phyloP scores from a whole-genome alignment of 2,888 invertebrate species.

The Perizoma affinitatum region DNA sequence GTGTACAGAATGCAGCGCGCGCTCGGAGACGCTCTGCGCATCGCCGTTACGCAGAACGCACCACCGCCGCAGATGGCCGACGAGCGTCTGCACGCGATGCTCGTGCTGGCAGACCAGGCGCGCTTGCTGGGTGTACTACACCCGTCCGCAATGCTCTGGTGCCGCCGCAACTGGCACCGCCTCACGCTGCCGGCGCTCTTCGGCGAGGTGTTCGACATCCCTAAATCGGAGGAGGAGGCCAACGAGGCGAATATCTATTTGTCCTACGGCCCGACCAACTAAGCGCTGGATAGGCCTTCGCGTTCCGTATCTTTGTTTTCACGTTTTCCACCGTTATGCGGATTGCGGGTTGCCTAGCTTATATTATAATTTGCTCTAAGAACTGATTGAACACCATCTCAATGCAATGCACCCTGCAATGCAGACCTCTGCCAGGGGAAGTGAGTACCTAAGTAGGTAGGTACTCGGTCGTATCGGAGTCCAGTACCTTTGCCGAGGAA shows the following conservation, averaged over 20 bases:
- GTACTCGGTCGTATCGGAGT: conserved; percentile 9
- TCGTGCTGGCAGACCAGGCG: conserved; percentile 85
- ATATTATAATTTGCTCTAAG: neutral
- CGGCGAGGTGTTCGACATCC: conserved; percentile 98
- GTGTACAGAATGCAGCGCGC: conserved; percentile 87
- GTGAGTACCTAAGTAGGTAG: conserved; percentile 2
- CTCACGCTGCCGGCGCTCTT: conserved; percentile 95
- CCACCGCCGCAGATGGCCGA: conserved; percentile 35
- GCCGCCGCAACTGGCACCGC: conserved; percentile 93
- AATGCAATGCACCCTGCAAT: neutral
- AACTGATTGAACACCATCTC: conserved; percentile 3
- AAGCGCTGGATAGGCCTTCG: conserved; percentile 2
- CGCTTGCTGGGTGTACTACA: conserved; percentile 92
- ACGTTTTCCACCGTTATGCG: neutral
- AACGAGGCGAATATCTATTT: conserved; percentile 33
- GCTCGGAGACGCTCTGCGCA: conserved; percentile 90
- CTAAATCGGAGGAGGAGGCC: conserved; percentile 75
- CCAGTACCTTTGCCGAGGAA: conserved; percentile 15
- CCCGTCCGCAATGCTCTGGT: conserved; percentile 92
- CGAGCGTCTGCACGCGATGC: conserved; percentile 58
- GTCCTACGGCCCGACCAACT: conserved; percentile 7
- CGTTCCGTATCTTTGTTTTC: neutral
- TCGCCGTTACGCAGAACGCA: conserved; percentile 70
- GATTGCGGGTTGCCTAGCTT: neutral
- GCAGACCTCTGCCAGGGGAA: neutral